Evolutionary conservation across 2,797 vertebrate genomes (phyloP), one percentile per base, ranked within the genome.

Genomic region (Sorex maritimensis): DNA sequence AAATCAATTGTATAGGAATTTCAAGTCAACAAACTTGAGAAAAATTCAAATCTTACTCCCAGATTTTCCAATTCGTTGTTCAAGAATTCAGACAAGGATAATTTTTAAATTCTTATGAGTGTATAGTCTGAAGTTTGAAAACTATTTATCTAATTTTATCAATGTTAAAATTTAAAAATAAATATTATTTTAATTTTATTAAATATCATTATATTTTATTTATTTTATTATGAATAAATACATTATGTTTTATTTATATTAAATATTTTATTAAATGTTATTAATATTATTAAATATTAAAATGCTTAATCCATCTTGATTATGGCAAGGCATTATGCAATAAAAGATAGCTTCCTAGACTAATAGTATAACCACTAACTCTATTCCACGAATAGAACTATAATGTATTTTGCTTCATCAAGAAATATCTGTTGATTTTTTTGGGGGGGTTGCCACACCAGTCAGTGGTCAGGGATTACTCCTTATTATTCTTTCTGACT

Each of bases 41-140:
- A 67, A 86, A 86, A 2, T 30, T 81, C 7, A 81, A 38, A 34
- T 44, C 10, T 28, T 3, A 55, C 4, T 6, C 12, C 14, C 61
- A 87, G 78, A 91, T 28, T 69, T 38, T 79, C 65, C 41, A 78
- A 73, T 26, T 77, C 44, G 21, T 58, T 81, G 24, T 58, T 23
- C 0, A 44, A 1, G 11, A 52, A 58, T 4, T 81, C 30, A 46
- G 44, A 49, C 30, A 74, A 86, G 11, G 2, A 19, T 65, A 44
- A 67, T 58, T 41, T 84, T 81, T 72, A 86, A 82, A 71, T 38
- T 73, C 14, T 79, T 1, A 34, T 24, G 24, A 38, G 19, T 52
- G 10, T 67, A 19, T 68, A 78, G 52, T 7, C 1, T 0, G 17
- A 4, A 17, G 1, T 0, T 24, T 79, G 34, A 46, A 92, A 79